Conservation (phyloP, 2,113 vertebrate genomes). For the Synchiropus splendidus region DNA sequence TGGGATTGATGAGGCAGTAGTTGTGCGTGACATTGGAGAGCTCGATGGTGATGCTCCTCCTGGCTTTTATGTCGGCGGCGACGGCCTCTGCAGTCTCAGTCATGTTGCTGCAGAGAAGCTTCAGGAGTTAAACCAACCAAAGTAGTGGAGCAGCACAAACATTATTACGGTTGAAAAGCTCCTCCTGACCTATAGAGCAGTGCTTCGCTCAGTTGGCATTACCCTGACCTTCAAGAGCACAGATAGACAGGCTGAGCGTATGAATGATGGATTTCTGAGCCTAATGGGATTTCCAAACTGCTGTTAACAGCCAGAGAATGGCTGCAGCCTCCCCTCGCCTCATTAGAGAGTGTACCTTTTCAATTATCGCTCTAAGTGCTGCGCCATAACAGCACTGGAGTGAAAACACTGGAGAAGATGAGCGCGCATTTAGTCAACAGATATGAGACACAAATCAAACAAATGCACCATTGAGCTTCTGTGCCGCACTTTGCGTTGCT, state of each 20-base stretch:
- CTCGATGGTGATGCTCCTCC: conserved; percentile 54
- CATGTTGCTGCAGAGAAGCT: conserved; percentile 30
- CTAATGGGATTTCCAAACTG: conserved; percentile 34
- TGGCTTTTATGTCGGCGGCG: conserved; percentile 45
- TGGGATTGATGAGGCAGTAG: conserved; percentile 61
- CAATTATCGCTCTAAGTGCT: conserved; percentile 28
- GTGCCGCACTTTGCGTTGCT: conserved; percentile 2
- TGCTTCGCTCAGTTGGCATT: conserved; percentile 9
- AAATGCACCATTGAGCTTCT: conserved; percentile 23
- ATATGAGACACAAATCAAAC: conserved; percentile 28
- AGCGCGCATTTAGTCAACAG: conserved; percentile 19
- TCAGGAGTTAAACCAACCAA: background rate
- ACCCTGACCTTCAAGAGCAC: conserved; percentile 23
- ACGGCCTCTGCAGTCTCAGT: conserved; percentile 57
- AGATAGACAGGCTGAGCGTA: conserved; percentile 6
- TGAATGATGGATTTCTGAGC: conserved; percentile 27
- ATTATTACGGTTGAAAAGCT: conserved; percentile 3
- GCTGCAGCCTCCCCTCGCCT: conserved; percentile 15
- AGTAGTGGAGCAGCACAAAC: background rate
- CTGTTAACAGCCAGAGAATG: conserved; percentile 24
- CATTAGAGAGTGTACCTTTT: conserved; percentile 30
- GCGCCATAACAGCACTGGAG: conserved; percentile 25
- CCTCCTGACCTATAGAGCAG: conserved; percentile 6
- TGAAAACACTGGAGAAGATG: conserved; percentile 19
- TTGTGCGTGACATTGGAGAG: conserved; percentile 52